Conservation (phyloP, 1,140 invertebrate genomes). For the Zaprionus tsacasi region DNA sequence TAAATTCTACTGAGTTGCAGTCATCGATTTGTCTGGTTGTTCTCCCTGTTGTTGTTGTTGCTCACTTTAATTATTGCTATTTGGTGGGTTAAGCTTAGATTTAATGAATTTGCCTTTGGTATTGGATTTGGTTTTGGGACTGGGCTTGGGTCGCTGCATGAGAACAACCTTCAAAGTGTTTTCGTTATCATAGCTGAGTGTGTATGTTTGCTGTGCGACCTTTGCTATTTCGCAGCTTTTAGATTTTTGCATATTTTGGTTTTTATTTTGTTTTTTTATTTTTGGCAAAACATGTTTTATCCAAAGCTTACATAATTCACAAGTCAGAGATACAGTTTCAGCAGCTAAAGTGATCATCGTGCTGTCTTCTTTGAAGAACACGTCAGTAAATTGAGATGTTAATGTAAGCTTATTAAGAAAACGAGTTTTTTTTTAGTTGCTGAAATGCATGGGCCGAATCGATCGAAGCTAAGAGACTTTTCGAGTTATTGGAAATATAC, state of each 20-base stretch:
- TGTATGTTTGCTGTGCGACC: slow-evolving; percentile 53
- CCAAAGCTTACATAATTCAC: slow-evolving; percentile 68
- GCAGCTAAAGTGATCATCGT: slow-evolving; percentile 9
- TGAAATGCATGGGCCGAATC: background rate
- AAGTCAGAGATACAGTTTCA: slow-evolving; percentile 36
- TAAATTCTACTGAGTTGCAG: slow-evolving; percentile 65
- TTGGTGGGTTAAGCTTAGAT: slow-evolving; percentile 60
- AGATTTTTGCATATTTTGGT: slow-evolving; percentile 70
- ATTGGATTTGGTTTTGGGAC: slow-evolving; percentile 1
- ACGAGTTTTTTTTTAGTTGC: slow-evolving; percentile 1
- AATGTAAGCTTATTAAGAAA: slow-evolving; percentile 19
- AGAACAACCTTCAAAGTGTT: slow-evolving; percentile 72
- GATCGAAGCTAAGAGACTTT: background rate
- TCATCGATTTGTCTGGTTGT: slow-evolving; percentile 58
- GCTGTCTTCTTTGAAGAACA: slow-evolving; percentile 12
- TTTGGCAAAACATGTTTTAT: slow-evolving; percentile 54
- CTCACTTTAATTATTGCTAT: slow-evolving; percentile 71
- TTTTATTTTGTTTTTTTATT: slow-evolving; percentile 25
- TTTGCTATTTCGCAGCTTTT: slow-evolving; percentile 70
- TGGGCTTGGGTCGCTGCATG: slow-evolving; percentile 73
- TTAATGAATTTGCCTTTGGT: slow-evolving; percentile 51
- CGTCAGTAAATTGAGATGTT: slow-evolving; percentile 42
- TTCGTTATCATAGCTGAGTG: slow-evolving; percentile 34
- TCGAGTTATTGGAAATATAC: background rate
- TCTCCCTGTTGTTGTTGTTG: slow-evolving; percentile 29